Conservation (phyloP, 2,113 vertebrate species). For the Microcebus ravelobensis region DNA sequence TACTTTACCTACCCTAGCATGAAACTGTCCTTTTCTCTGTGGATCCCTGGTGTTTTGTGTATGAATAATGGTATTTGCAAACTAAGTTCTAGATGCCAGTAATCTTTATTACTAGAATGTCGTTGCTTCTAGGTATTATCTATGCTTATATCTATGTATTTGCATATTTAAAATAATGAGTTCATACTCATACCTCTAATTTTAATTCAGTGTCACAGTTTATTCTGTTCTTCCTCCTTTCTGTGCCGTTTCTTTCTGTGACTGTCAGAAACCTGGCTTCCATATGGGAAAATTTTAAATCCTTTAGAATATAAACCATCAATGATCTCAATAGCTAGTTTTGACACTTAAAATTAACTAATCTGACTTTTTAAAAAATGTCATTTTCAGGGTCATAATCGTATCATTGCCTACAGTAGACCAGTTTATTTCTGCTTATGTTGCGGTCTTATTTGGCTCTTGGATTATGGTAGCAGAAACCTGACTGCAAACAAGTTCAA, state of each 20-base stretch:
- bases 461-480: constrained; percentile 94
- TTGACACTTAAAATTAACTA: constrained; percentile 22
- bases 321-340: not conserved
- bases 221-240: not conserved
- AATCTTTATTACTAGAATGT: not conserved
- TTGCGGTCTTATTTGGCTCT: constrained; percentile 97
- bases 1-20: not conserved
- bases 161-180: not conserved
- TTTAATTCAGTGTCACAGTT: not conserved
- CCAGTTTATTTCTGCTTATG: constrained; percentile 99
- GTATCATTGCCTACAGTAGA: constrained; percentile 99
- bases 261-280: not conserved
- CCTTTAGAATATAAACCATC: constrained; percentile 35
- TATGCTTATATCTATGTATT: not conserved
- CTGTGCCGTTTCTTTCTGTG: not conserved
- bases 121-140: not conserved
- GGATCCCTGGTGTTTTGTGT: not conserved
- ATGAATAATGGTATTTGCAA: not conserved
- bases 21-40: not conserved
- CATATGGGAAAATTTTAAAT: constrained; percentile 1
- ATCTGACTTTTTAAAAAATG: not conserved
- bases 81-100: not conserved
- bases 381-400: constrained; percentile 94
- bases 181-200: not conserved
- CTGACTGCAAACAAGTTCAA: constrained; percentile 90